Base-by-base conservation (phyloP, 2,113 vertebrate species). In the Microcebus tavaratra region DNA sequence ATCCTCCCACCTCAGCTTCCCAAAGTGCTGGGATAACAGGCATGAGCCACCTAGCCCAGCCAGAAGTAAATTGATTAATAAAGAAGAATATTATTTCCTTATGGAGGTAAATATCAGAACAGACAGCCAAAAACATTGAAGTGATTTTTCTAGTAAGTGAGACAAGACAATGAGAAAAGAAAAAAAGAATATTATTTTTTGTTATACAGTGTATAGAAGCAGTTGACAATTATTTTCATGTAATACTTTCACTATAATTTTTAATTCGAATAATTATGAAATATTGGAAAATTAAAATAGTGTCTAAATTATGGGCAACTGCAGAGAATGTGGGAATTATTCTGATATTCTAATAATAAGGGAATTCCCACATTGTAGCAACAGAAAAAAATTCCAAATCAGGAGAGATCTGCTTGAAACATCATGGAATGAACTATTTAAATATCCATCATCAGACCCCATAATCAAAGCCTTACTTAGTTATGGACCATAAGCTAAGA, bases 401-500 rank as follows among this genome's bases (percentile, higher is more conserved):
- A 36, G 59, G 65, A 91, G 10, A 84, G 21, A 12, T 76, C 72
- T 81, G 13, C 36, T 29, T 79, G 36, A 88, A 76, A 82, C 3
- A 48, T 65, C 18, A 90, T 90, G n/a, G 45, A 91, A 76, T 57
- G 95, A 96, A 84, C 8, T 85, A 63, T 75, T 53, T 93, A n/a
- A 53, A 3, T 65, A 59, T 81, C 23, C 20, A 88, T 53, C 15
- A 57, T 39, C 29, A 39, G 21, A 13, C n/a, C 39, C n/a, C 31
- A 29, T 23, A 80, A 70, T 63, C 45, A 39, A 84, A 76, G 25
- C 14, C 48, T 87, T 73, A 82, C 42, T 68, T 72, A 78, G 21
- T 80, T 31, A 59, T 4, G 18, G 10, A 23, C 25, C 65, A 75
- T 82, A 78, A 67, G 25, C 55, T 14, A 57, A 85, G 59, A 91